phyloP scores from a whole-genome alignment of 2,888 invertebrate species.

The Phyllotreta striolata region DNA sequence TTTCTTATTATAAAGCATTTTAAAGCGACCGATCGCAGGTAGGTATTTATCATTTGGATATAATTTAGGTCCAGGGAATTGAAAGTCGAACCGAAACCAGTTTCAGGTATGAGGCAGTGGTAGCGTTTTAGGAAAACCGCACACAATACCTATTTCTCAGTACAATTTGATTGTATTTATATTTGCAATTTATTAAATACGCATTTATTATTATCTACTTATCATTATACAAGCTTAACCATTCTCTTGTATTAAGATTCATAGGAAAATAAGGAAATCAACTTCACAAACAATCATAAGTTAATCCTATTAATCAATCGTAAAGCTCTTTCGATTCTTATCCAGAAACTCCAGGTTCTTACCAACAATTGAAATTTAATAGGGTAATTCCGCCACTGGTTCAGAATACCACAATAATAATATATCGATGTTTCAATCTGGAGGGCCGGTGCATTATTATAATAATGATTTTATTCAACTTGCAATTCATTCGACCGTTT shows the following conservation, averaged over 20 bases:
- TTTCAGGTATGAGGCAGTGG: constrained; percentile 29
- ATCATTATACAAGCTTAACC: too few species aligned
- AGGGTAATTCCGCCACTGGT: constrained; percentile 19
- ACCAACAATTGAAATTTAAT: neutral
- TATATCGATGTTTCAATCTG: constrained; percentile 35
- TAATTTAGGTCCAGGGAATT: constrained; percentile 32
- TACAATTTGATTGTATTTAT: too few species aligned
- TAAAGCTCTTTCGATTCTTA: neutral
- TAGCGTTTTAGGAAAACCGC: neutral
- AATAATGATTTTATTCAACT: constrained; percentile 33
- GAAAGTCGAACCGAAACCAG: constrained; percentile 36
- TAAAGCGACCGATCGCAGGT: constrained; percentile 25
- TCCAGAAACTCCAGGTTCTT: neutral
- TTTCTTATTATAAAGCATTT: constrained; percentile 28
- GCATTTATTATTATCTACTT: too few species aligned
- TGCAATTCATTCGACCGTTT: constrained; percentile 34
- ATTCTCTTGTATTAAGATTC: too few species aligned
- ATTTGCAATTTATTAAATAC: too few species aligned
- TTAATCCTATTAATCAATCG: too few species aligned
- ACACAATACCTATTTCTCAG: too few species aligned
- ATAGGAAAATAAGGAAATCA: too few species aligned
- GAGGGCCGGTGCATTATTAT: constrained; percentile 33
- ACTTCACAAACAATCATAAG: too few species aligned
- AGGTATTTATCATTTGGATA: constrained; percentile 38
- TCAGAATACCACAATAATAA: constrained; percentile 36